phyloP scores from a whole-genome alignment of 2,113 vertebrate species.

The Ochotona curzoniae region DNA sequence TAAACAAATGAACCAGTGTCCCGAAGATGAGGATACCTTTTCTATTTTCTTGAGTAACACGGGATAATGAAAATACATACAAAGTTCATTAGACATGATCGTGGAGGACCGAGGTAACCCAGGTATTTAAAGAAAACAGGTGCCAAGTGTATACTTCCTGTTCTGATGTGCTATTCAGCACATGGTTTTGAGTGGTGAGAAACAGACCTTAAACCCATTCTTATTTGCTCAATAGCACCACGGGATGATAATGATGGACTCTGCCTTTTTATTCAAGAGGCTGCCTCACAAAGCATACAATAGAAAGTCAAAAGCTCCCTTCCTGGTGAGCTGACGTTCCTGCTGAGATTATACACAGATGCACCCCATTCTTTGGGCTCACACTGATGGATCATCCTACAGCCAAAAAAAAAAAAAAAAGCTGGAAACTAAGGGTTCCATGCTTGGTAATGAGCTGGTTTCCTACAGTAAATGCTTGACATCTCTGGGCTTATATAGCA shows the following conservation, averaged over 20 bases:
- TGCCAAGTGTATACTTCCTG: background rate
- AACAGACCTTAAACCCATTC: rapidly evolving
- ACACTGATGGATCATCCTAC: background rate
- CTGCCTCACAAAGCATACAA: background rate
- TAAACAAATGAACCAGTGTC: rapidly evolving
- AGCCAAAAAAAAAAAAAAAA: background rate
- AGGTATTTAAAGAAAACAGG: background rate
- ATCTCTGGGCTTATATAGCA: background rate
- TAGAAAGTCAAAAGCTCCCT: rapidly evolving
- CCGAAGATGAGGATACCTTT: background rate
- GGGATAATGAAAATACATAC: background rate
- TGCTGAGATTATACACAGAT: rapidly evolving
- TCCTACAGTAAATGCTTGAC: background rate
- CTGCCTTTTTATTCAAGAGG: no score
- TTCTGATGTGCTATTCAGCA: rapidly evolving
- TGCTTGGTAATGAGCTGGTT: background rate
- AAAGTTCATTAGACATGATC: background rate
- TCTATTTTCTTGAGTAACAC: background rate
- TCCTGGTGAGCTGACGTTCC: rapidly evolving
- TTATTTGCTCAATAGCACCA: rapidly evolving
- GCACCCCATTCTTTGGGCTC: rapidly evolving
- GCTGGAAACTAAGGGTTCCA: background rate
- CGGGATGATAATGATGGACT: rapidly evolving
- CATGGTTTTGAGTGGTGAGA: rapidly evolving
- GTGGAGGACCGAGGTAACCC: rapidly evolving